Evolutionary conservation across 1,140 invertebrate genomes (phyloP), one percentile per base, ranked within the genome.

Genomic region (Ceratina calcarata): DNA sequence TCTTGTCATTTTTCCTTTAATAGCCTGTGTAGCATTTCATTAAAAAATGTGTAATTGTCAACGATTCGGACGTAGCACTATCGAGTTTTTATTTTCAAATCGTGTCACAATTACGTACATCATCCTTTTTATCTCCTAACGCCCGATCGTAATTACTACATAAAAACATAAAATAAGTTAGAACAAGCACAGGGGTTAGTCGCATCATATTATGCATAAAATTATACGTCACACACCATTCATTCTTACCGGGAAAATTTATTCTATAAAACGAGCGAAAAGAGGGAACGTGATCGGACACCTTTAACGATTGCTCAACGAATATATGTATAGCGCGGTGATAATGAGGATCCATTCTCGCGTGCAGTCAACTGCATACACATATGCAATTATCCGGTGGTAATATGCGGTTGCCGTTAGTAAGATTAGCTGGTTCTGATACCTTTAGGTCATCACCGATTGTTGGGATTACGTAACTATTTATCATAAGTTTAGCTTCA

Each of bases 381-480:
- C 1, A 57, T 85, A 81, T 60, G 68, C 67, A 89, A 89, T 89
- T 88, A 89, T 80, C 68, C 64, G 64, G 62, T 78, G 51, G 77
- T 88, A 88, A 90, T 90, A 49, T 64, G 65, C 66, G 82, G 85
- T 89, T 88, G 82, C 86, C 82, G 86, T 82, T 83, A 60, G 53
- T 12, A 72, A 82, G 79, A 88, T 86, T 84, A 87, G 82, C 62
- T 60, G 62, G 80, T 76, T 83, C 87, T 57, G 51, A 49, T 85
- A 57, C 32, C 53, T 72, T 53, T 24, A 37, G 27, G 37, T 61
- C 64, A 57, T 86, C 69, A 66, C 70, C 88, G 83, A 86, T 87
- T 81, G 53, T 78, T 55, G 65, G 57, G 70, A 62, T 87, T 87
- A 79, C 75, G 62, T 83, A 85, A 87, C 81, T 79, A 77, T 65